Conservation (phyloP, 2,113 vertebrate genomes). For the Burhinus bistriatus region DNA sequence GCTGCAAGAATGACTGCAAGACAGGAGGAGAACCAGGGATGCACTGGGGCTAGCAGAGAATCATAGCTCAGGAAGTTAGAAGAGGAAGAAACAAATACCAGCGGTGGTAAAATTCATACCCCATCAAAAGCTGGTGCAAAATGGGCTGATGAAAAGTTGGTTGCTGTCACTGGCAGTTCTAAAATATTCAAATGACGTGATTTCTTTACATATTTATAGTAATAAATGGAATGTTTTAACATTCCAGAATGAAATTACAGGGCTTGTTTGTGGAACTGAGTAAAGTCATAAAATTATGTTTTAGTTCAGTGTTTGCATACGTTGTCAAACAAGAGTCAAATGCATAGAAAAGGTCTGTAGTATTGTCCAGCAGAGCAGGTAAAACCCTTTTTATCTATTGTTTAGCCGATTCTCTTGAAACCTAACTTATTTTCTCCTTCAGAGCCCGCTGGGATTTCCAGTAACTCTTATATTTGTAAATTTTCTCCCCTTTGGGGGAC, state of each 20-base stretch:
- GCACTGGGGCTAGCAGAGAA: background rate
- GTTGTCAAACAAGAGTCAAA: background rate
- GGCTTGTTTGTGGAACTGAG: background rate
- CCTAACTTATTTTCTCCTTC: background rate
- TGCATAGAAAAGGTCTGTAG: background rate
- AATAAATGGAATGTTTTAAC: background rate
- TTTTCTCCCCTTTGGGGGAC: background rate
- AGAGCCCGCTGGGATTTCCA: background rate
- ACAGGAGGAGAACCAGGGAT: background rate
- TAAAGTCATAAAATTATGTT: background rate
- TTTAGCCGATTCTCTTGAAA: background rate
- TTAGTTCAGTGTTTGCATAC: background rate
- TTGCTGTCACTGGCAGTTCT: background rate
- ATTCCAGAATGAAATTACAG: background rate
- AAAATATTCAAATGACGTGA: background rate
- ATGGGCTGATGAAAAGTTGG: background rate
- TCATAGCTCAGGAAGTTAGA: background rate
- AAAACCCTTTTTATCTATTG: background rate
- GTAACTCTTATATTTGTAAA: background rate
- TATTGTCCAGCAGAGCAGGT: background rate
- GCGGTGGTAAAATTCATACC: background rate
- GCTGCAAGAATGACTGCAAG: accelerated
- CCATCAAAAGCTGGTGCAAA: background rate
- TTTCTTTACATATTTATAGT: background rate
- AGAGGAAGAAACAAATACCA: background rate